Evolutionary conservation across 2,797 vertebrate genomes (phyloP).

Genomic region (Kryptolebias ocellatus): DNA sequence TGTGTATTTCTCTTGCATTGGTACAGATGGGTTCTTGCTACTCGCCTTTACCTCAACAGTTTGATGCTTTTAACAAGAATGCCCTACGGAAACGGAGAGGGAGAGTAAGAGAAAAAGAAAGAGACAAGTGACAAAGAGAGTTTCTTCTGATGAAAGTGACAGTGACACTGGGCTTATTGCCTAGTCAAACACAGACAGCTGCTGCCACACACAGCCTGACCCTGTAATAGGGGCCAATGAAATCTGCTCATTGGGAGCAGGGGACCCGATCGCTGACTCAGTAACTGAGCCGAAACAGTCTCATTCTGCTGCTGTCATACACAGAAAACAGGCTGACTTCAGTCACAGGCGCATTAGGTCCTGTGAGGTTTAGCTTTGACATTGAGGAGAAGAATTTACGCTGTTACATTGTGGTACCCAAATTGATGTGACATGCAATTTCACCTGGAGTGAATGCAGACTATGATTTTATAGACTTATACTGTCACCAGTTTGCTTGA

Average conservation of each 20-base stretch:
- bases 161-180: slow-evolving; percentile 78
- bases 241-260: slow-evolving; percentile 71
- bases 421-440: slow-evolving; percentile 68
- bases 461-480: slow-evolving; percentile 55
- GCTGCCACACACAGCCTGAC: slow-evolving; percentile 57
- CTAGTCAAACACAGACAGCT: slow-evolving; percentile 71
- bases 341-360: slow-evolving; percentile 37
- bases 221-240: slow-evolving; percentile 73
- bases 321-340: slow-evolving; percentile 65
- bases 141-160: slow-evolving; percentile 70
- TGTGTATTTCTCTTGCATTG: neutral
- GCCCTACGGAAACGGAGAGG: neutral
- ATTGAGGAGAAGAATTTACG: slow-evolving; percentile 54
- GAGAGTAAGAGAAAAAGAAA: slow-evolving; percentile 20
- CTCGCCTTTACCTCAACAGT: neutral
- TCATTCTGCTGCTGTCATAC: slow-evolving; percentile 74
- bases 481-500: slow-evolving; percentile 26
- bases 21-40: too few relatives aligned
- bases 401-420: slow-evolving; percentile 41
- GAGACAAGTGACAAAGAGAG: slow-evolving; percentile 7
- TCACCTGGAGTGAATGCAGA: slow-evolving; percentile 61
- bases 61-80: neutral
- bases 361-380: slow-evolving; percentile 40
- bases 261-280: slow-evolving; percentile 39
- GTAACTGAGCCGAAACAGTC: slow-evolving; percentile 72